Evolutionary conservation across 1,140 invertebrate species (phyloP), one percentile per base, ranked within the genome.

Genomic region (Sesamia nonagrioides): DNA sequence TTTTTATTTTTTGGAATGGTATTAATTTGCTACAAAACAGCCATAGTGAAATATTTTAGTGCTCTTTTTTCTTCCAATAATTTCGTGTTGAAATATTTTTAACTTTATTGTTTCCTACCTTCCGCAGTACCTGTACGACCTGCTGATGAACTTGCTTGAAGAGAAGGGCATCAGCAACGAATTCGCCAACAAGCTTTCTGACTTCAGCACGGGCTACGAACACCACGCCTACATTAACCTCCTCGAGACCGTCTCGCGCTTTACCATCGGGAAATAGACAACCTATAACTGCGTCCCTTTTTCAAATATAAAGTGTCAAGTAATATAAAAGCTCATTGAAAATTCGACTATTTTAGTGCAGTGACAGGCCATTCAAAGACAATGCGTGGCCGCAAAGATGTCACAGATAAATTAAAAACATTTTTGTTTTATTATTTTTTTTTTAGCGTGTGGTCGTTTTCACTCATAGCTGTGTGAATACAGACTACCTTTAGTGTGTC

Each of bases 91-190:
- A 21, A 35, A 35, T 60, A 35, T n/a, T 61, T 61, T 79, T 85
- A 72, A 60, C 7, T 7, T 54, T 42, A 50, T 73, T 18, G 4
- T 77, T 13, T 58, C 91, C 83, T 93, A 87, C 97, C 35, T 97
- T 13, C 45, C 40, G 7, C 95, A 98, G 98, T 98, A 98, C 89
- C 94, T 99, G 33, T 99, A 99, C 89, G 98, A 99, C 92, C 95
- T 99, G 21, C 94, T 99, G 54, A 98, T 99, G 97, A 99, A 99
- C 88, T 96, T 98, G 77, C 95, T 99, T 68, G 98, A 99, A 91
- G 98, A 99, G 88, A 98, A 99, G 87, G 98, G 98, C 37, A 96
- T 99, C 76, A 97, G 97, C 78, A 98, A 99, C 90, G 98, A 98
- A 81, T 99, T 99, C 95, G 97, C 97, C 9, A 97, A 98, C 74